Conservation (phyloP, 2,888 invertebrate genomes). For the Microctonus brassicae region DNA sequence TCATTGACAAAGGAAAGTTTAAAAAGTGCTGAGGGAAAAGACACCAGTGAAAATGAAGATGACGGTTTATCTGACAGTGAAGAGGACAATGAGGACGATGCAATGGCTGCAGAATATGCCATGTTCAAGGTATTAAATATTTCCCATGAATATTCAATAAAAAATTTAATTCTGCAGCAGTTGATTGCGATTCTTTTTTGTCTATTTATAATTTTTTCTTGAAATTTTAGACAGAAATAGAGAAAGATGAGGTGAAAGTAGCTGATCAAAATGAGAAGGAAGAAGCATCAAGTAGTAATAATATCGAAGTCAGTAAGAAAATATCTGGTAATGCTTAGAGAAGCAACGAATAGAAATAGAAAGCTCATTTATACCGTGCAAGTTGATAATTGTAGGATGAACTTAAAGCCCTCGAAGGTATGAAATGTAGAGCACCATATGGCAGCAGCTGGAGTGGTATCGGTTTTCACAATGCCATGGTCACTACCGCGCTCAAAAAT, state of each 20-base stretch:
- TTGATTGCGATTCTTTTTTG: neutral
- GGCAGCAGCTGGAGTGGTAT: conserved; percentile 84
- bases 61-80: conserved; percentile 42
- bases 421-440: conserved; percentile 89
- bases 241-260: conserved; percentile 62
- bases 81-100: conserved; percentile 55
- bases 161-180: neutral
- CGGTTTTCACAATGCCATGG: conserved; percentile 88
- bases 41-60: conserved; percentile 47
- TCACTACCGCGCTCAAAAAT: conserved; percentile 77
- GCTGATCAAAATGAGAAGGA: conserved; percentile 50
- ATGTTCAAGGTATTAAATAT: conserved; percentile 75
- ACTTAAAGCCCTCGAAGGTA: conserved; percentile 80
- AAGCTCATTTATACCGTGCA: conserved; percentile 67
- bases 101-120: conserved; percentile 75
- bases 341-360: conserved; percentile 66
- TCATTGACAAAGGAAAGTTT: conserved; percentile 77
- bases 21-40: conserved; percentile 53
- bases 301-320: conserved; percentile 65
- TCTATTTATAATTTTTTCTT: conserved; percentile 16
- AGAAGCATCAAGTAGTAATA: conserved; percentile 51
- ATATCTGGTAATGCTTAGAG: conserved; percentile 65
- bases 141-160: neutral
- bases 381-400: conserved; percentile 73
- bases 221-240: conserved; percentile 73